These are phyloP conservation scores for Hydrochoerus hydrochaeris DNA, from an alignment of 2,113 vertebrate species.

Conservation along the genomic window DNA sequence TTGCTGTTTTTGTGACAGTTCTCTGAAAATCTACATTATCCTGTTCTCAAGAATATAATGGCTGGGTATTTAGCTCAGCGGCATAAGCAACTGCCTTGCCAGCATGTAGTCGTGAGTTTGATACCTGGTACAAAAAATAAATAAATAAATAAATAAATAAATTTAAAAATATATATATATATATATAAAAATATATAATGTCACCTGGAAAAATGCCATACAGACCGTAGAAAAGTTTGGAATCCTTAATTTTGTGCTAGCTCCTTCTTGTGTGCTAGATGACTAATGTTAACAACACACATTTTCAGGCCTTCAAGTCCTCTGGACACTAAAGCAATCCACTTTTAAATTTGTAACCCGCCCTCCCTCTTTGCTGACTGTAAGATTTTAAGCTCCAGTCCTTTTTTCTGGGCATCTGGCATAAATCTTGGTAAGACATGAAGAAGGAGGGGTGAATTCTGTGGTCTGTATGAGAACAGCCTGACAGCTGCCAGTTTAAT, in stretches of 20 bases:
- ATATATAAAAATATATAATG: too few species aligned
- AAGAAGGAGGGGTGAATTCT: slow-evolving; percentile 75
- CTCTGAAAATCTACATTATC: slow-evolving; percentile 43
- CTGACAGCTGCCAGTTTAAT: slow-evolving; percentile 83
- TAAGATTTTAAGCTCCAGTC: slow-evolving; percentile 81
- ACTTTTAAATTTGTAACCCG: slow-evolving; percentile 60
- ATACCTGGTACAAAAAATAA: too few species aligned
- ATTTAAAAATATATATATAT: too few species aligned
- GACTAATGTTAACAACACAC: neutral
- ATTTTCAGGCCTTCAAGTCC: slow-evolving; percentile 15
- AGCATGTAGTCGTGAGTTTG: too few species aligned
- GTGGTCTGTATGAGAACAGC: slow-evolving; percentile 74
- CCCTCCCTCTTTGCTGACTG: slow-evolving; percentile 73
- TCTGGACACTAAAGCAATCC: slow-evolving; percentile 51
- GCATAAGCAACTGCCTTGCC: too few species aligned
- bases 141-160: too few species aligned
- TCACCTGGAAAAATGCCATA: neutral
- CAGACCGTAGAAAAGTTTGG: neutral
- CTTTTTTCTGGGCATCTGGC: slow-evolving; percentile 85
- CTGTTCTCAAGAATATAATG: slow-evolving; percentile 2
- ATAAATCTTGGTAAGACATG: slow-evolving; percentile 80
- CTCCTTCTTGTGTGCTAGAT: neutral
- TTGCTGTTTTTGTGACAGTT: neutral
- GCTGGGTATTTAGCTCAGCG: too few species aligned
- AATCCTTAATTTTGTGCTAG: slow-evolving; percentile 10